Base-by-base conservation (phyloP, 2,113 vertebrate genomes). In the Candoia aspera region DNA sequence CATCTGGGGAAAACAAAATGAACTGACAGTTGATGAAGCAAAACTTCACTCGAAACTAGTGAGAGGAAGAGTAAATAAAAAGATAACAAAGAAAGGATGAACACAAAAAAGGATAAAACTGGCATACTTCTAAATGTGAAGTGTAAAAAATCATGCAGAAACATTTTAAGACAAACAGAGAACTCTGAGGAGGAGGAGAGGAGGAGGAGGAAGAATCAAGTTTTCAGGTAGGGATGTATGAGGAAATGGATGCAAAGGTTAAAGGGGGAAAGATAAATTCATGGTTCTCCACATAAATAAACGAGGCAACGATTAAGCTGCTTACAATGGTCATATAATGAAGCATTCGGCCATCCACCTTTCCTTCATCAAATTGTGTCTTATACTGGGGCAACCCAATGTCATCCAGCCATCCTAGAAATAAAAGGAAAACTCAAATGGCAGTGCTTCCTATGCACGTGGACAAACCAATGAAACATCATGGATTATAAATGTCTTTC, bases 301-400 rank as follows among this genome's bases (percentile, higher is more conserved):
- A 58, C 29, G 90, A 54, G 4, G 54, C 11, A 83, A n/a, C 23
- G 24, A 55, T 6, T 5, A 21, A 60, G 84, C 60, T 90, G 98
- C 99, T 98, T 96, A 99, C 99, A 95, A 99, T 97, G 0, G 98
- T 99, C 99, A 99, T 99, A 96, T 99, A 99, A 93, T 99, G 99
- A 13, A 99, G 98, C 99, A 99, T 99, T 89, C 99, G 97, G 1
- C 99, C 99, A 0, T 99, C 99, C 29, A 99, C 98, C 87, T 98
- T 98, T 0, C 98, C 99, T 95, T 99, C 99, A 93, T 99, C 99
- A 97, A 99, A 99, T 97, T 99, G 99, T 13, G 98, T 99, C 97
- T 99, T 99, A 68, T 99, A 99, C 95, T 99, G 99, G 68, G 99
- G 99, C 62, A 99, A 98, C 19, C 99, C 99, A 5, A 99, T 99